Evolutionary conservation across 2,888 invertebrate genomes (phyloP), one percentile per base, ranked within the genome.

Genomic region (Gymnosoma rotundatum): DNA sequence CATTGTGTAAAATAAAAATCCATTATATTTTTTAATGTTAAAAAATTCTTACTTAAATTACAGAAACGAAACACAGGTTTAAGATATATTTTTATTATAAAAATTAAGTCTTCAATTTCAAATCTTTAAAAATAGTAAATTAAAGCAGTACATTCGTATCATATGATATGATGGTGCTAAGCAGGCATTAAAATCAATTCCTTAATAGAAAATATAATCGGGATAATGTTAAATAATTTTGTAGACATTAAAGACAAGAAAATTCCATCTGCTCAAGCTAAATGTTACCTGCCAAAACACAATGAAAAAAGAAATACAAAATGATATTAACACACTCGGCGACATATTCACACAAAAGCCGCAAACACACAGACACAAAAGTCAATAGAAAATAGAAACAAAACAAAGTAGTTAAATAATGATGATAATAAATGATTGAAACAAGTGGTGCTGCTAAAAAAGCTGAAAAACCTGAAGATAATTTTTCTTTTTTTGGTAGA

Each of bases 341-440:
- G 21, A 38, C 32, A 56, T 10, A 25, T 25, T 4, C 25, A 1
- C 4, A 21, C 18, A 56, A 7, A 38, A 48, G 2, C n/a, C 54
- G 12, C 42, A 36, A 32, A 18, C 9, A 14, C 42, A 32, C 38
- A 61, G 42, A 60, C 25, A 58, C 48, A 67, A 76, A 58, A 42
- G 75, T 76, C 56, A 60, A 60, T 50, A 25, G 50, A 21, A 58
- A 63, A 63, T 0, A 10, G 36, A 56, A 54, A 54, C 45, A 56
- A 54, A 56, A 48, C n/a, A 52, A 1, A 52, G 18, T 58, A 52
- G 16, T 67, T 69, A 69, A 69, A 69, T 69, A 69, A 79, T 10
- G 58, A 64, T 38, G 72, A 58, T 60, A 63, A 73, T 66, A 73
- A 79, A 79, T 73, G 72, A 7, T 66, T 72, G 38, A 52, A 73